These are phyloP conservation scores for Charina bottae DNA, from an alignment of 2,113 vertebrate genomes.

Conservation along the genomic window DNA sequence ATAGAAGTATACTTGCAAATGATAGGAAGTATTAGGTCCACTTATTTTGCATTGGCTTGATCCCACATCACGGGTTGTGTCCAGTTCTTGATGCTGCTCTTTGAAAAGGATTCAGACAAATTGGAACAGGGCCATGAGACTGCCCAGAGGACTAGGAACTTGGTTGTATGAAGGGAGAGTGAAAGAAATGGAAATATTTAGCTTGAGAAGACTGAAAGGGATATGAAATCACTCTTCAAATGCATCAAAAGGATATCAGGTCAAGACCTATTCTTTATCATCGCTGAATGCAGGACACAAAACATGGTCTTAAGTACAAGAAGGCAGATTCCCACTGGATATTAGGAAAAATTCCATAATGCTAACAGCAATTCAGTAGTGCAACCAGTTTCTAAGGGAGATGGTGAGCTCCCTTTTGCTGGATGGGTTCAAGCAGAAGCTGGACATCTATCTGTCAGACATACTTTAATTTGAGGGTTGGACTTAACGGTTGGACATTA, in stretches of 20 bases:
- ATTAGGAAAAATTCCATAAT: background rate
- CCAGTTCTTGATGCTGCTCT: background rate
- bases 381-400: background rate
- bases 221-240: background rate
- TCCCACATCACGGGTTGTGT: background rate
- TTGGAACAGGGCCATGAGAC: too few species aligned
- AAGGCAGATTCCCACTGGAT: background rate
- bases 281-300: background rate
- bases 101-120: too few species aligned
- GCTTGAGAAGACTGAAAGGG: background rate
- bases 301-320: background rate
- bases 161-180: background rate
- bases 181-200: background rate
- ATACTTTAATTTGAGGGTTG: background rate
- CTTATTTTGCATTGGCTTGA: background rate
- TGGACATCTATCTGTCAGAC: background rate
- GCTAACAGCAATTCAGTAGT: background rate
- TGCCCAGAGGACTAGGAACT: background rate
- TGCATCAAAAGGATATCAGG: background rate
- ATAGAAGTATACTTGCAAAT: background rate
- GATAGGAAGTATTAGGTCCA: background rate
- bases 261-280: background rate
- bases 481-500: background rate
- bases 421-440: background rate
- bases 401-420: background rate